Evolutionary conservation across 2,888 invertebrate genomes (phyloP), one percentile per base, ranked within the genome.

Genomic region (Thysanoteuthis rhombus): DNA sequence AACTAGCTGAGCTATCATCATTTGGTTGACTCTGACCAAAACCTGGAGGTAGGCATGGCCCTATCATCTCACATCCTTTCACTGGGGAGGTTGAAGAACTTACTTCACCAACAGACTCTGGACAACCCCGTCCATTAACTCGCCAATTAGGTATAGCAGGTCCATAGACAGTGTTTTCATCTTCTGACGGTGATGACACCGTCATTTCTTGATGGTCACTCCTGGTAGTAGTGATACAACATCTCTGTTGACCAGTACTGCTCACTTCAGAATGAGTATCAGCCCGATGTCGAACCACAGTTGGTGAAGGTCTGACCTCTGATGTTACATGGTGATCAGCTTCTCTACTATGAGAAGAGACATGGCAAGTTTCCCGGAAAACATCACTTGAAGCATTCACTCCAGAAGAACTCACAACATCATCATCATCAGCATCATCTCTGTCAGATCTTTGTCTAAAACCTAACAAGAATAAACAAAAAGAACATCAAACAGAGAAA

Each of bases 81-180:
- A 32, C n/a, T n/a, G 75, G 92, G 45, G 92, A 40, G 12, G 92
- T 92, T 92, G 92, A 92, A n/a, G 92, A 92, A 92, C 92, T 92
- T 92, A 40, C 92, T 92, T 92, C 92, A 42, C 40, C 92, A 45
- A 45, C 45, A 92, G 39, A 92, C n/a, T 40, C n/a, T 92, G 92
- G 75, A 75, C n/a, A 75, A 75, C 75, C 75, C 16, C 75, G 75
- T 16, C 75, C 75, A 16, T 75, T 75, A 36, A 75, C n/a, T 36
- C 75, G 75, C 75, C 75, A 75, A 36, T n/a, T 75, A 75, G 75
- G 75, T 75, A 75, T 10, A 75, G 75, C 75, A 75, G 75, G 75
- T 75, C 75, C 75, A 75, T 36, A 12, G 92, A 45, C 36, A 92
- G n/a, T 42, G 28, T 42, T 45, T 42, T 42, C 92, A n/a, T 92